A percentile compares a stretch with the other conserved stretches of the same genome.
Conservation (phyloP, 2,888 invertebrate genomes). For the Alcis repandata region DNA sequence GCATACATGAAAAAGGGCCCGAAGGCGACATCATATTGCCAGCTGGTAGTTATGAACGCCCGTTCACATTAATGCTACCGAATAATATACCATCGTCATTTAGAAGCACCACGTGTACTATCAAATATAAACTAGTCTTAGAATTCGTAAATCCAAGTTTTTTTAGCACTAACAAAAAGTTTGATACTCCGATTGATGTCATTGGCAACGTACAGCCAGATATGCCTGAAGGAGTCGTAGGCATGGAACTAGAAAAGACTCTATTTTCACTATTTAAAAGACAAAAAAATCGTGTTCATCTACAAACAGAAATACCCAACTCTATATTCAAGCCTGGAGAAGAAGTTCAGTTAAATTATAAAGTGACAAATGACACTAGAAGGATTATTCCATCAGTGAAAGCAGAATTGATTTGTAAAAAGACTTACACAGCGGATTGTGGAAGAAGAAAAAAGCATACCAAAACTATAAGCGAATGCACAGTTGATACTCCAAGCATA, state of each 20-base stretch:
- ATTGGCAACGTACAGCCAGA: conserved; percentile 38
- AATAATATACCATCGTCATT: conserved; percentile 51
- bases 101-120: conserved; percentile 37
- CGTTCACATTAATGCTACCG: conserved; percentile 49
- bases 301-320: conserved; percentile 44
- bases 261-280: conserved; percentile 46
- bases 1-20: conserved; percentile 37
- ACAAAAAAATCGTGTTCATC: conserved; percentile 40
- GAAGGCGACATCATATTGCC: conserved; percentile 16
- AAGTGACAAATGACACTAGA: conserved; percentile 45
- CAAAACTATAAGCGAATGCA: conserved; percentile 36
- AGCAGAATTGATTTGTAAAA: conserved; percentile 41
- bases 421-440: conserved; percentile 43
- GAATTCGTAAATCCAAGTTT: conserved; percentile 45
- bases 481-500: conserved; percentile 37
- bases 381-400: conserved; percentile 42
- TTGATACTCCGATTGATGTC: conserved; percentile 43
- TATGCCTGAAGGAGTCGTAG: conserved; percentile 31
- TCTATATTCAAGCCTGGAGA: conserved; percentile 39
- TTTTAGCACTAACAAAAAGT: conserved; percentile 44
- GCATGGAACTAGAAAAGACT: conserved; percentile 45
- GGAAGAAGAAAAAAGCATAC: conserved; percentile 19
- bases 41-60: conserved; percentile 39
- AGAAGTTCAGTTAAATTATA: conserved; percentile 33
- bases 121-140: conserved; percentile 46